Evolutionary conservation across 2,797 vertebrate species (phyloP).

Genomic region (Pogoniulus pusillus): DNA sequence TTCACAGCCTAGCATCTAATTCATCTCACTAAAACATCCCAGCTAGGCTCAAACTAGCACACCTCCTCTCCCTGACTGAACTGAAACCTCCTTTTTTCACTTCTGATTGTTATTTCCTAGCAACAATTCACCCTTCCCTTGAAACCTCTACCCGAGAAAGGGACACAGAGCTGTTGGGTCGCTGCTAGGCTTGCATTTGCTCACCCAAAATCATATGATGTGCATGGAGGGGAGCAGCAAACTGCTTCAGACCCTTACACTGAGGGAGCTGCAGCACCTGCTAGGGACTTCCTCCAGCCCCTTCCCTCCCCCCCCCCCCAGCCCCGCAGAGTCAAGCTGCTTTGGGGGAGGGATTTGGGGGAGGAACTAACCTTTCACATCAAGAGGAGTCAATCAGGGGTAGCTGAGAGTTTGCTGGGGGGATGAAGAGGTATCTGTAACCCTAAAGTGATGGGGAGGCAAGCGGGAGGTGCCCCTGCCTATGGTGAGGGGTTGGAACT

Average conservation of each 20-base stretch:
- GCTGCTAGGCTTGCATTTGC: rapidly evolving
- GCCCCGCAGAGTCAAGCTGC: background rate
- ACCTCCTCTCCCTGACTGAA: rapidly evolving
- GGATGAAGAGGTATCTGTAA: background rate
- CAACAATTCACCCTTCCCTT: rapidly evolving
- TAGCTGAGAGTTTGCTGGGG: background rate
- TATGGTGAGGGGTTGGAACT: no score
- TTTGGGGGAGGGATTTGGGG: background rate
- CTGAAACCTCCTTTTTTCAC: background rate
- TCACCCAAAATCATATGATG: rapidly evolving
- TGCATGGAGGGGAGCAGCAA: rapidly evolving
- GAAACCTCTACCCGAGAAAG: background rate
- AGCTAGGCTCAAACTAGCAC: no score
- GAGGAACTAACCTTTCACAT: rapidly evolving
- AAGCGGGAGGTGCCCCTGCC: background rate
- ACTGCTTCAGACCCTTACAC: rapidly evolving
- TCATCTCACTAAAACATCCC: no score
- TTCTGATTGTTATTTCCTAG: rapidly evolving
- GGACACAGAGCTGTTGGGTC: rapidly evolving
- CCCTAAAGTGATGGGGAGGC: background rate
- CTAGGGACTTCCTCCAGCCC: background rate
- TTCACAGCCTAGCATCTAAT: no score
- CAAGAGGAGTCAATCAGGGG: rapidly evolving
- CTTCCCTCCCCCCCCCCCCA: no score
- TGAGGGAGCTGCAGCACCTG: background rate